Evolutionary conservation across 53 echinoderm and acorn worm species (phyloP), one percentile per base, ranked within the genome.

Genomic region (Apostichopus leukothele): DNA sequence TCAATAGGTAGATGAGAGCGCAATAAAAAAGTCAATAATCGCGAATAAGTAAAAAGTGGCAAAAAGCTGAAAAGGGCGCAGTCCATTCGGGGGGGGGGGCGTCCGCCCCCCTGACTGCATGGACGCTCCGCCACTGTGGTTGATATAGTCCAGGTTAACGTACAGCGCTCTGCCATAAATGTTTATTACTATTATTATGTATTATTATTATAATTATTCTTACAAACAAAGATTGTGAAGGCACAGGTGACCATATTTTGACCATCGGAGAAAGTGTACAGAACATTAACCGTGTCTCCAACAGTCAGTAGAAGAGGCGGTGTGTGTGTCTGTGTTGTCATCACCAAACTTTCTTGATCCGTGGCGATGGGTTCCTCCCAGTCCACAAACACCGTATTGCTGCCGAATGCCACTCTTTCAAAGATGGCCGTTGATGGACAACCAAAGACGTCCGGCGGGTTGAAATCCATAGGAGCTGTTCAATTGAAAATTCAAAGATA

Each of bases 331-430:
- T 68, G 85, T 6, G 3, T 50, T 26, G 66, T 66, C 7, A 6
- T 39, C 5, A 85, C 85, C 22, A 63, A 21, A 20, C 68, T 85
- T 50, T 85, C 85, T 67, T 85, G 27, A 66, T 85, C 85, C 10
- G 39, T 67, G 1, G 85, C 85, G 9, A 67, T 50, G 9, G 85
- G 85, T 51, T 85, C 85, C 50, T 85, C 85, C 85, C 85, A 85
- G 50, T 26, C 50, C 6, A 85, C 66, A 14, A 85, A 9, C 60
- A 18, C 67, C 26, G 66, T 67, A 5, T 50, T 0, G 18, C 85
- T 85, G 20, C 85, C 85, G 61, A 67, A 67, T 18, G 85, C 2
- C 11, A 85, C 67, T 39, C 85, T 25, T 67, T 85, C 85, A 25
- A 85, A 25, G 27, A 66, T 26, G 57, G 54, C 81, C 13, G 68